Conservation (phyloP, 2,797 vertebrate genomes). For the Microctenopoma lineatum region DNA sequence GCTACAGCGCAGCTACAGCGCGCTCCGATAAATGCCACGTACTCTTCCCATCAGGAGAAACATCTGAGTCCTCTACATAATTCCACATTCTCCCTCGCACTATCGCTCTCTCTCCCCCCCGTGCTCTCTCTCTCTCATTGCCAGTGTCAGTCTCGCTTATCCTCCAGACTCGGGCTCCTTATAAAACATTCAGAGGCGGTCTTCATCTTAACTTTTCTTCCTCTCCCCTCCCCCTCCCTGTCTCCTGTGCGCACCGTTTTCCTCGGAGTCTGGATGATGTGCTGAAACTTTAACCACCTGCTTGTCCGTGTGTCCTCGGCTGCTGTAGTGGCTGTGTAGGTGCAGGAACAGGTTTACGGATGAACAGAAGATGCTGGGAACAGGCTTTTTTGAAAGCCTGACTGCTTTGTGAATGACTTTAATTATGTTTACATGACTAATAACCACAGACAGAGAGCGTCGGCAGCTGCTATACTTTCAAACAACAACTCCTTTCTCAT, state of each 20-base stretch:
- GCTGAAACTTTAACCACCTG: slow-evolving; percentile 75
- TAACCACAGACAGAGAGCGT: slow-evolving; percentile 17
- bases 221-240: slow-evolving; percentile 10
- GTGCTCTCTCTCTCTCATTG: slow-evolving; percentile 52
- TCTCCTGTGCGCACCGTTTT: slow-evolving; percentile 67
- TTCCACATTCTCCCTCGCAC: slow-evolving; percentile 41
- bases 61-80: slow-evolving; percentile 55
- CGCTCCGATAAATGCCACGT: slow-evolving; percentile 29
- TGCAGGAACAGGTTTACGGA: slow-evolving; percentile 10
- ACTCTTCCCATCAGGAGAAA: slow-evolving; percentile 38
- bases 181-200: slow-evolving; percentile 83
- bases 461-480: slow-evolving; percentile 38
- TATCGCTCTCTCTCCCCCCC: slow-evolving; percentile 34
- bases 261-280: slow-evolving; percentile 36
- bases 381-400: background rate
- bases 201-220: slow-evolving; percentile 46
- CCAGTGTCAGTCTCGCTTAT: slow-evolving; percentile 79
- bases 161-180: slow-evolving; percentile 71
- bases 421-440: slow-evolving; percentile 33
- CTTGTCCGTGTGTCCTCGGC: slow-evolving; percentile 38
- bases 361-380: slow-evolving; percentile 2
- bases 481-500: slow-evolving; percentile 37
- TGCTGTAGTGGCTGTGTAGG: slow-evolving; percentile 34
- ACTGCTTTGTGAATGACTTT: slow-evolving; percentile 19
- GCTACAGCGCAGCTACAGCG: slow-evolving; percentile 49